Evolutionary conservation across 2,797 vertebrate species (phyloP), one percentile per base, ranked within the genome.

Genomic region (Myioborus melanocephalus): DNA sequence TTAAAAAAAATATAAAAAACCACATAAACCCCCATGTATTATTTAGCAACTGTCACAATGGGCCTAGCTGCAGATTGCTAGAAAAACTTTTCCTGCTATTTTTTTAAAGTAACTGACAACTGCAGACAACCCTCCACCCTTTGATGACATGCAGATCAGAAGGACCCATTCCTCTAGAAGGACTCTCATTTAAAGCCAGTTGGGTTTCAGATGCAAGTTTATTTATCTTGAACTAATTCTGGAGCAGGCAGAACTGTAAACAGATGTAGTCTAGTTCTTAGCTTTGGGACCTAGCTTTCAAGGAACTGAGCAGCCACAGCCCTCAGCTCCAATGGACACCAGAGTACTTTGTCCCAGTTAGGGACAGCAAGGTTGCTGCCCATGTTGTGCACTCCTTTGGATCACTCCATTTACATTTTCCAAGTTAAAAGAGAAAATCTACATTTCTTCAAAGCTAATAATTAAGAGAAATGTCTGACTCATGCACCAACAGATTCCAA

Each of bases 41-140:
- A 92, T 87, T 90, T 65, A 95, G 63, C 44, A 82, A 87, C 56
- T 79, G 47, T 87, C 72, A 83, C 79, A 91, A 64, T 10, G 43
- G 55, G 56, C 50, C 61, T 49, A 66, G 41, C 28, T 66, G 76
- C 46, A 76, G 56, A 73, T 10, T 59, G 49, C 64, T 65, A 69
- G 39, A 84, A 65, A 91, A 91, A 66, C 44, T 61, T 77, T 60
- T 57, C 61, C 35, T 57, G 34, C 23, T 61, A 5, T 39, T 65
- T 86, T 82, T 81, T 83, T 55, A 14, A 86, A 87, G 65, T 9
- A 88, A 50, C 44, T 69, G 52, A 39, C 18, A 85, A 68, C 26
- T 5, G 9, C 43, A 78, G 53, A 39, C 65, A 87, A 57, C 46
- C 9, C 35, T 50, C 34, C 17, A 65, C 32, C 47, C 28, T 68